Evolutionary conservation across 2,888 invertebrate species (phyloP).

Genomic region (Metellina segmentata): DNA sequence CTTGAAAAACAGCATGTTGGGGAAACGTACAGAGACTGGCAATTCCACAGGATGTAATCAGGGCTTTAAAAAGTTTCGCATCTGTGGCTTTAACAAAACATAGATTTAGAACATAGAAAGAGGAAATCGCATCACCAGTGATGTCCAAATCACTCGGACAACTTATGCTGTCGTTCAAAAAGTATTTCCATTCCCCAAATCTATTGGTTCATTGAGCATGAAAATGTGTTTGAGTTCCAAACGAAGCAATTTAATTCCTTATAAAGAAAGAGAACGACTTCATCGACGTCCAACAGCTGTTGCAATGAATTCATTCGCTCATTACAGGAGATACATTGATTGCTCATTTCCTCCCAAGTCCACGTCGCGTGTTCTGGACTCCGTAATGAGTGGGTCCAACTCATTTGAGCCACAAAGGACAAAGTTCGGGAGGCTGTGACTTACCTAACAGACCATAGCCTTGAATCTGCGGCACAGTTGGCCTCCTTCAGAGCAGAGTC

Average conservation of each 20-base stretch:
- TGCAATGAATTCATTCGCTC: neutral
- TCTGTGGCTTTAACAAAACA: no score
- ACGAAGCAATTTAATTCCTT: neutral
- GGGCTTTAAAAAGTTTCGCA: no score
- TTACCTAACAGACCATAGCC: conserved; percentile 35
- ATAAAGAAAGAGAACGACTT: neutral
- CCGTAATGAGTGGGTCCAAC: conserved; percentile 20
- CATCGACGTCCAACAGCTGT: neutral
- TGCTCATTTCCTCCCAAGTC: conserved; percentile 14
- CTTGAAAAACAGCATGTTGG: no score
- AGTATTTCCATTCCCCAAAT: neutral
- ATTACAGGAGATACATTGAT: neutral
- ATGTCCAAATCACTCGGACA: neutral
- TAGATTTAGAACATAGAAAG: neutral
- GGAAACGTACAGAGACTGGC: no score
- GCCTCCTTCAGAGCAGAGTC: neutral
- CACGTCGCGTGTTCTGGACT: neutral
- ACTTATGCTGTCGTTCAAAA: neutral
- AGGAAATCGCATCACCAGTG: neutral
- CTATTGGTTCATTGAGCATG: no score
- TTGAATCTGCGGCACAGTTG: conserved; percentile 32
- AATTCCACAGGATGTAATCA: no score
- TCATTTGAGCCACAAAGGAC: conserved; percentile 13
- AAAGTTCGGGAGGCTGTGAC: conserved; percentile 31
- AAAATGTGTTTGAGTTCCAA: no score